phyloP scores from a whole-genome alignment of 2,888 invertebrate genomes.

The Drosophila crucigera region DNA sequence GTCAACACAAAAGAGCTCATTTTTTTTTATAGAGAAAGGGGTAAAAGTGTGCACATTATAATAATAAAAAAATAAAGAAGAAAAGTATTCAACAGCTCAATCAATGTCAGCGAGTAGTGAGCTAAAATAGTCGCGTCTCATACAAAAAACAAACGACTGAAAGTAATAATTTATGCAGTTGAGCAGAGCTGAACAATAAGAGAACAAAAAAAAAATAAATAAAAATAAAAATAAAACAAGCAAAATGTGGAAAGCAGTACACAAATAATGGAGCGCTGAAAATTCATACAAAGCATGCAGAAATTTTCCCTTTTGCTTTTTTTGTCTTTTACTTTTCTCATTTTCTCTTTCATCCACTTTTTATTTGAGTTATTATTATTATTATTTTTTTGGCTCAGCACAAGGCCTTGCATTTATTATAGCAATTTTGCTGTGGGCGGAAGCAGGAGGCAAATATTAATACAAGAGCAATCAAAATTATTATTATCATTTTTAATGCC shows the following conservation, averaged over 20 bases:
- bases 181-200: conserved; percentile 56
- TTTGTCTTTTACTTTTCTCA: neutral
- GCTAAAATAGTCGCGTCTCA: conserved; percentile 55
- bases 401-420: conserved; percentile 43
- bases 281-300: conserved; percentile 36
- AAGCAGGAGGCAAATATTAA: conserved; percentile 41
- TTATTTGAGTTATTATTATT: conserved; percentile 11
- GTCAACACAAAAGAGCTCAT: conserved; percentile 27
- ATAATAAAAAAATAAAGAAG: conserved; percentile 28
- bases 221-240: conserved; percentile 3
- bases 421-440: conserved; percentile 14
- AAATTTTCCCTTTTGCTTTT: conserved; percentile 6
- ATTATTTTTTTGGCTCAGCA: neutral
- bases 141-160: conserved; percentile 35
- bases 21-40: neutral
- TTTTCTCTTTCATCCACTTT: conserved; percentile 3
- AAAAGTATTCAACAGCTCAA: conserved; percentile 67
- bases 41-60: conserved; percentile 7
- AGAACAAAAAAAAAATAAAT: conserved; percentile 7
- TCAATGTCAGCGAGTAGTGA: conserved; percentile 64
- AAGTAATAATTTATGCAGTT: conserved; percentile 74
- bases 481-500: conserved; percentile 49
- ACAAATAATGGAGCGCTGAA: neutral
- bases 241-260: conserved; percentile 5
- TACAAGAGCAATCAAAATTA: conserved; percentile 54